Evolutionary conservation across 2,797 vertebrate species (phyloP).

Genomic region (Coregonus ussuriensis): DNA sequence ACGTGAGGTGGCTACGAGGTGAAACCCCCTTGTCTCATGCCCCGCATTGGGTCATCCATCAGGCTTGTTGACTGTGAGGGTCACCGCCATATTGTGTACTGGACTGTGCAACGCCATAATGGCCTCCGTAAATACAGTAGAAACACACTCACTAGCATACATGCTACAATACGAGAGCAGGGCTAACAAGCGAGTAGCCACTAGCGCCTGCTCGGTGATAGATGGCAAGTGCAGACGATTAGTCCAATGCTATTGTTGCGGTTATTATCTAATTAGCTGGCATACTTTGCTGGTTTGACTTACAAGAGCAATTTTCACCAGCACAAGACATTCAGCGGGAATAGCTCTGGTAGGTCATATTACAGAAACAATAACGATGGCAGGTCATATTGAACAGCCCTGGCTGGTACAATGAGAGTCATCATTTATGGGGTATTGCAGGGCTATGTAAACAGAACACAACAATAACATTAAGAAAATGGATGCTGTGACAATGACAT

Average conservation of each 20-base stretch:
- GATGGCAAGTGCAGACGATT: not conserved
- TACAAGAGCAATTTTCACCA: not conserved
- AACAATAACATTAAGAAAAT: not conserved
- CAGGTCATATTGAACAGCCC: not conserved
- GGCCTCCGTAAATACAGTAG: not conserved
- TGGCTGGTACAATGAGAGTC: not conserved
- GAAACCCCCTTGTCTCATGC: not conserved
- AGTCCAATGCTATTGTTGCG: not conserved
- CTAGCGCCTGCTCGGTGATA: not conserved
- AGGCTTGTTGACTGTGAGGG: not conserved
- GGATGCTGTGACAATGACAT: not conserved
- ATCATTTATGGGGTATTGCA: not conserved
- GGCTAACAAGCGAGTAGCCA: not conserved
- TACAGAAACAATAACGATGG: not conserved
- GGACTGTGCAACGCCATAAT: not conserved
- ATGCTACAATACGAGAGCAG: not conserved
- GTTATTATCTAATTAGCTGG: conserved; percentile 9
- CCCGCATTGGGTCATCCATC: not conserved
- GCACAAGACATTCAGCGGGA: not conserved
- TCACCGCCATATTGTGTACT: not conserved
- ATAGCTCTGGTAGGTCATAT: conserved; percentile 1
- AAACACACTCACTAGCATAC: not conserved
- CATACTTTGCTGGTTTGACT: not conserved
- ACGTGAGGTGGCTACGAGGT: not conserved
- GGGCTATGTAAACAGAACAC: not conserved